These are phyloP conservation scores for Drosophila niveifrons DNA, from an alignment of 2,888 invertebrate species.

Conservation along the genomic window DNA sequence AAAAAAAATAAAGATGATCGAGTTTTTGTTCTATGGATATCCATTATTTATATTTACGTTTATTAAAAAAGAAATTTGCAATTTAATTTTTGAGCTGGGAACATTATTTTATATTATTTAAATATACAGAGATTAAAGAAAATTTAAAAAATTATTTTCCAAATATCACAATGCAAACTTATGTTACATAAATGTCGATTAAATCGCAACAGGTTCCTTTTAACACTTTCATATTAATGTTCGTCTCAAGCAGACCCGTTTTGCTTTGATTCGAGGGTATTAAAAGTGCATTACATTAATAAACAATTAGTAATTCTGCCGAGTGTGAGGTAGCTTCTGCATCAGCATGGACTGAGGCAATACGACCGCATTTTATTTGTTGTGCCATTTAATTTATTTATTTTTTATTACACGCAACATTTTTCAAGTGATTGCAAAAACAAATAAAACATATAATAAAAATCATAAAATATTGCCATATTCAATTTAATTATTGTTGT, in stretches of 20 bases:
- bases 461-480: conserved; percentile 46
- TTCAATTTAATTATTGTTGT: conserved; percentile 67
- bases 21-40: conserved; percentile 7
- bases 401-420: conserved; percentile 49
- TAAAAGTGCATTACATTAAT: conserved; percentile 61
- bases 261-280: conserved; percentile 11
- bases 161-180: not conserved
- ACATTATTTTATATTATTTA: no score
- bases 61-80: not conserved
- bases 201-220: no score
- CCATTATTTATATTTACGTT: conserved; percentile 10
- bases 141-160: not conserved
- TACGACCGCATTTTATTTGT: conserved; percentile 65
- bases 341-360: conserved; percentile 18
- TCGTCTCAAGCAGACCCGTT: conserved; percentile 2
- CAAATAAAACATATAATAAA: conserved; percentile 16
- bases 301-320: conserved; percentile 55
- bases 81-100: not conserved
- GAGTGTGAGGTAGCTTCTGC: conserved; percentile 28
- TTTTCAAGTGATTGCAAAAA: conserved; percentile 39
- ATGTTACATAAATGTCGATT: not conserved
- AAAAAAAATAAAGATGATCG: not conserved
- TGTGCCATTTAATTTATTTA: conserved; percentile 67
- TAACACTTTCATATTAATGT: not conserved
- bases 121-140: no score